Evolutionary conservation across 2,888 invertebrate genomes (phyloP), one percentile per base, ranked within the genome.

Genomic region (Polymixis flavicincta): DNA sequence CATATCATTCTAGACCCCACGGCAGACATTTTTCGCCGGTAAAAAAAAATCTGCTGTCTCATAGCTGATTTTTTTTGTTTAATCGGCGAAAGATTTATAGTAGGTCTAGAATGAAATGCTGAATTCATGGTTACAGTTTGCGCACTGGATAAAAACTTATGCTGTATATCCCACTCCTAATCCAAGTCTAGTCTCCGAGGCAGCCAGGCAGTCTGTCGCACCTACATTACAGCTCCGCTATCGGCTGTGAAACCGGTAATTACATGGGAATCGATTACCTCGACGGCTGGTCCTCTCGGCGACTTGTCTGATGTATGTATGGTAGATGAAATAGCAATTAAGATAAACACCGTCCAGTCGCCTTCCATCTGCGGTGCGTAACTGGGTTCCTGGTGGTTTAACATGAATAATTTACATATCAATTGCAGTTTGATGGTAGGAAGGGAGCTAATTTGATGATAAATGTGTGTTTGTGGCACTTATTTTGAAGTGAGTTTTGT

Each of bases 171-270:
- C 13, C 48, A 42, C 55, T 42, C 22, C 50, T 50, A 28, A 60
- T 59, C n/a, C 48, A 42, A 71, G 61, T 60, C 63, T 57, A 67
- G 50, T 78, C 73, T 52, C 45, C 54, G 50, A 70, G 78, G 91
- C 83, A 90, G 92, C 90, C 92, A 92, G 80, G 91, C 92, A 88
- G 93, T 92, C 92, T 92, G 89, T 88, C 71, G 80, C 80, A 76
- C 83, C 78, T 78, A 78, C 68, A 77, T 85, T 85, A 81, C 73
- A 76, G 80, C 77, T 55, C 89, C 82, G 82, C 76, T 84, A 87
- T 76, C 72, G 80, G 81, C 80, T 87, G 80, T 59, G 70, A 83
- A 86, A 88, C 87, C 78, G 82, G 88, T 89, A 89, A 90, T 92
- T 90, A 90, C 88, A 81, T 81, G 84, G 85, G 91, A 90, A 90